Evolutionary conservation across 2,113 vertebrate species (phyloP).

Genomic region (Hemiscyllium ocellatum): DNA sequence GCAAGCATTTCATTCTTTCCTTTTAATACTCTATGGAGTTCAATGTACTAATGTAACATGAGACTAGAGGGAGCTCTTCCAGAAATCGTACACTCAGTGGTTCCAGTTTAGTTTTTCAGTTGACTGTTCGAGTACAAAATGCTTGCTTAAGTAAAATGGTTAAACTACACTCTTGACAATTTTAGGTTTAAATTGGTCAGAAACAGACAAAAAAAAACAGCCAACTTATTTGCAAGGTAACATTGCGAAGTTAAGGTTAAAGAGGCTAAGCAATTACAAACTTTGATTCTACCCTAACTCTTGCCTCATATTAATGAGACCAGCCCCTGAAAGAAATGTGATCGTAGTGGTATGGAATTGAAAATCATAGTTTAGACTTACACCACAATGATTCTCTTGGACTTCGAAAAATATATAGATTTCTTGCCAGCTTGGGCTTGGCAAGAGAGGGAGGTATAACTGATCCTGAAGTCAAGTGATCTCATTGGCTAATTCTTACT

Average conservation of each 20-base stretch:
- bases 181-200: not conserved
- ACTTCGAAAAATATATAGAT: not conserved
- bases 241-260: not conserved
- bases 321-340: not conserved
- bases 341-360: conserved; percentile 6
- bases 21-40: not conserved
- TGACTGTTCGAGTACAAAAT: not conserved
- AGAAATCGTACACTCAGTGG: not conserved
- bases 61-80: conserved; percentile 21
- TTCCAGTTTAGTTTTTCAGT: not conserved
- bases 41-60: not conserved
- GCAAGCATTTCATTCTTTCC: not conserved
- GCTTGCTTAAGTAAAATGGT: not conserved
- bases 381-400: not conserved
- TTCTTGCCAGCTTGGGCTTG: not conserved
- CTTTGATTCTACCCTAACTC: not conserved
- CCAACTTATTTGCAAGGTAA: not conserved
- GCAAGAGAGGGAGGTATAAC: not conserved
- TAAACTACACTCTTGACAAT: conserved; percentile 23
- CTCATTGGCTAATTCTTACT: not conserved
- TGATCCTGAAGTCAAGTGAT: not conserved
- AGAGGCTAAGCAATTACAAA: not conserved
- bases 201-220: not conserved
- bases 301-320: not conserved
- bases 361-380: not conserved